Evolutionary conservation across 2,888 invertebrate genomes (phyloP).

Genomic region (Herminia tarsipennalis): DNA sequence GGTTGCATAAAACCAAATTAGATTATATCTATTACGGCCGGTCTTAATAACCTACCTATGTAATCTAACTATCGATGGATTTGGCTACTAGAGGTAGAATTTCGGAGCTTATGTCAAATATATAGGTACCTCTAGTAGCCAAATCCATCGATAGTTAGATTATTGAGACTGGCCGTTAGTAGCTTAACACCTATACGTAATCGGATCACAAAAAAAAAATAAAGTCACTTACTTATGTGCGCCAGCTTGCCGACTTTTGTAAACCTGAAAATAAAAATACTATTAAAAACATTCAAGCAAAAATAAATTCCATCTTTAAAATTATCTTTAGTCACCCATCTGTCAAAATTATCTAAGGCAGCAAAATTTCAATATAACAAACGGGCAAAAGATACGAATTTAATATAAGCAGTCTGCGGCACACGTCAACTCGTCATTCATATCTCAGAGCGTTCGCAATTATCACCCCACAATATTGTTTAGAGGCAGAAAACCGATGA

Average conservation of each 20-base stretch:
- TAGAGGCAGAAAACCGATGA: conserved; percentile 60
- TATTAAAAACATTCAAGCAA: neutral
- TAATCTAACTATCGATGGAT: too few species aligned
- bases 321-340: neutral
- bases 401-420: conserved; percentile 26
- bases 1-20: too few species aligned
- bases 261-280: conserved; percentile 65
- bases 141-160: too few species aligned
- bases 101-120: too few species aligned
- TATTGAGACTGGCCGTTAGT: too few species aligned
- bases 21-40: too few species aligned
- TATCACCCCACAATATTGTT: conserved; percentile 44
- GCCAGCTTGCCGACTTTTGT: conserved; percentile 78
- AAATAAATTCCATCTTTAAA: neutral
- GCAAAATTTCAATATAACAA: conserved; percentile 9
- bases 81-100: too few species aligned
- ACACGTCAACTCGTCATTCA: conserved; percentile 32
- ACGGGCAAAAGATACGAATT: conserved; percentile 13
- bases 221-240: conserved; percentile 76
- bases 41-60: too few species aligned
- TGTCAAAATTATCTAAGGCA: conserved; percentile 2
- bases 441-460: conserved; percentile 35
- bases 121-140: too few species aligned
- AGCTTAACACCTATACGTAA: too few species aligned
- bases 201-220: neutral